phyloP scores from a whole-genome alignment of 2,113 vertebrate genomes.

The Coptodon bakossiorum region DNA sequence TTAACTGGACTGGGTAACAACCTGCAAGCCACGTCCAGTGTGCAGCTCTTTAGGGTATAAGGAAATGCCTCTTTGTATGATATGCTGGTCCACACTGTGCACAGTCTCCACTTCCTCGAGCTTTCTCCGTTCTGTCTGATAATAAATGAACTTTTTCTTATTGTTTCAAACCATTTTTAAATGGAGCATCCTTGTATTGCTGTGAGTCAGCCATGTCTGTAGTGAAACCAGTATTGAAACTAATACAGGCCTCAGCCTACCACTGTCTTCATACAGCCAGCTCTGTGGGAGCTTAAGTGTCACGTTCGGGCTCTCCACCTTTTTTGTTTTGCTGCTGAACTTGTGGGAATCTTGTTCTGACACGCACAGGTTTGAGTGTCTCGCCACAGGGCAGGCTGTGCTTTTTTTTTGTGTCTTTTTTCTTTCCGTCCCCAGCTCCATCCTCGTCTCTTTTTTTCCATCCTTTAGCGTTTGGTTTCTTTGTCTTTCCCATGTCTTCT shows the following conservation, averaged over 20 bases:
- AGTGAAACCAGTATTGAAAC: not conserved
- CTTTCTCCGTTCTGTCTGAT: not conserved
- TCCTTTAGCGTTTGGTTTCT: not conserved
- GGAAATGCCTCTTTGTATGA: not conserved
- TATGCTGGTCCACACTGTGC: not conserved
- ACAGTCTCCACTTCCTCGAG: not conserved
- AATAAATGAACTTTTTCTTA: not conserved
- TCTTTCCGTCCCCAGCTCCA: not conserved
- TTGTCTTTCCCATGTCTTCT: constrained; percentile 26
- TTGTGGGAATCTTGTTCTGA: constrained; percentile 53
- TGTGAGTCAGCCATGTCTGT: not conserved
- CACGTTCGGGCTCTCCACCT: not conserved
- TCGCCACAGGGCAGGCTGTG: constrained; percentile 43
- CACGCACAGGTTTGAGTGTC: constrained; percentile 56
- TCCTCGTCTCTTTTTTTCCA: constrained; percentile 26
- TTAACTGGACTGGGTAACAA: not conserved
- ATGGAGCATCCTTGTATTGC: not conserved
- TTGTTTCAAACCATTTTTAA: not conserved
- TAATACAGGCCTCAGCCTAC: not conserved
- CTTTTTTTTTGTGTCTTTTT: not conserved
- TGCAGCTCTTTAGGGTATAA: not conserved
- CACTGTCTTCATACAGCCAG: not conserved
- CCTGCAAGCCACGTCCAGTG: not conserved
- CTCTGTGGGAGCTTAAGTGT: constrained; percentile 2
- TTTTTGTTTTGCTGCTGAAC: constrained; percentile 45